Percentiles rank a stretch among this genome's conserved stretches.
phyloP scores from a whole-genome alignment of 2,113 vertebrate genomes.

The Passer montanus region DNA sequence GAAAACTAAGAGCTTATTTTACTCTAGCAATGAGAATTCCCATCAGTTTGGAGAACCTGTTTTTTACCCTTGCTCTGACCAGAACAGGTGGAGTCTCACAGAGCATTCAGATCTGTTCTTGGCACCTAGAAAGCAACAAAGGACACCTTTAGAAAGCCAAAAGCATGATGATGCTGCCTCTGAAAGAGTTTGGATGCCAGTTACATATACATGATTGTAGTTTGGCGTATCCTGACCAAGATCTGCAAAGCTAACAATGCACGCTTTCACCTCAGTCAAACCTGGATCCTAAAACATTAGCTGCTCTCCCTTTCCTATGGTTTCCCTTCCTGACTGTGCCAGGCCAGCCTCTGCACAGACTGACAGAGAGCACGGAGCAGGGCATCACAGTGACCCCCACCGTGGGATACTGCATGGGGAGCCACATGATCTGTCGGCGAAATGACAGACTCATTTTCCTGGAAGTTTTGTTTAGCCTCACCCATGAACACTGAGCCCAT shows the following conservation, averaged over 20 bases:
- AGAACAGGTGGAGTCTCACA: background rate
- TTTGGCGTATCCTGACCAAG: background rate
- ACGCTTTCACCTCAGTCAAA: background rate
- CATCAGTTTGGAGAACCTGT: background rate
- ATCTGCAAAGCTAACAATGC: background rate
- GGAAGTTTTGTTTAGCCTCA: background rate
- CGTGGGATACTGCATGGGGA: background rate
- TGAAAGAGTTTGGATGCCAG: background rate
- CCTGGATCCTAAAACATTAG: background rate
- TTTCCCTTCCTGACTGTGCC: background rate
- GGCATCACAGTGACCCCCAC: background rate
- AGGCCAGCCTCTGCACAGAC: background rate
- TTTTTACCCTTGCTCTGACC: background rate
- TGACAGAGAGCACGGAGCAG: background rate
- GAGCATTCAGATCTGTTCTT: background rate
- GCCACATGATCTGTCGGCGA: rapidly evolving
- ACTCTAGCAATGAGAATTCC: background rate
- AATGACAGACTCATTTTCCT: background rate
- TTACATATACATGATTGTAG: background rate
- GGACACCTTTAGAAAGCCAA: background rate
- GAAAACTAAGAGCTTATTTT: background rate
- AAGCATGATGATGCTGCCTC: background rate
- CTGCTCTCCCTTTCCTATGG: background rate
- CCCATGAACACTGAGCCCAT: background rate
- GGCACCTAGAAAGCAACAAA: background rate